Percentiles rank a stretch among this genome's conserved stretches.
These are phyloP conservation scores for Drosophila sturtevanti DNA, from an alignment of 1,140 invertebrate species.

Conservation along the genomic window DNA sequence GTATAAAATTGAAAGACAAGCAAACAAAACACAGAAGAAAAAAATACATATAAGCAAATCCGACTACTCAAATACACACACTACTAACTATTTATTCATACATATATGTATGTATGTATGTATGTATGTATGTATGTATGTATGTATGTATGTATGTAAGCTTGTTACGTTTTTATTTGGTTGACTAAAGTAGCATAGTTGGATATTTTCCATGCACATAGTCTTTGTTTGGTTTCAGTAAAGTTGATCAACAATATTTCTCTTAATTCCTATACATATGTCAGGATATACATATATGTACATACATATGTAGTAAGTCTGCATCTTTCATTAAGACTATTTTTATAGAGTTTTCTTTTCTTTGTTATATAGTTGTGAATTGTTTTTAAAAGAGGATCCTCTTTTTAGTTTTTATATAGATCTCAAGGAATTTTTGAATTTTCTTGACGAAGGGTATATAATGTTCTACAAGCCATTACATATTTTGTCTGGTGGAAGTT, in stretches of 20 bases:
- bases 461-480: not conserved
- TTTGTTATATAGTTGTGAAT: too few relatives aligned
- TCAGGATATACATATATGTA: too few relatives aligned
- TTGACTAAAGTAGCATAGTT: constrained; percentile 10
- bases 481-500: not conserved
- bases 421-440: too few relatives aligned
- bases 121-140: not conserved
- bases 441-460: not conserved
- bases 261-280: too few relatives aligned
- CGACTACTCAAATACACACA: not conserved
- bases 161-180: not conserved
- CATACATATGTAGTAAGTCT: too few relatives aligned
- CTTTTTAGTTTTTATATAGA: too few relatives aligned
- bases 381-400: too few relatives aligned
- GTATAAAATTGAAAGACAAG: not conserved
- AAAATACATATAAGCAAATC: not conserved
- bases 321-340: too few relatives aligned
- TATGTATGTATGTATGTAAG: not conserved
- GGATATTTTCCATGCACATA: not conserved
- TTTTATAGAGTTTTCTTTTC: too few relatives aligned
- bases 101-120: not conserved
- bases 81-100: too few relatives aligned
- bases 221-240: not conserved
- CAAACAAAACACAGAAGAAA: too few relatives aligned
- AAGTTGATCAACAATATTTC: too few relatives aligned